A percentile compares a stretch with the other conserved stretches of the same genome.
These are phyloP conservation scores for Sarcophaga carnaria DNA, from an alignment of 2,888 invertebrate genomes.

Conservation along the genomic window DNA sequence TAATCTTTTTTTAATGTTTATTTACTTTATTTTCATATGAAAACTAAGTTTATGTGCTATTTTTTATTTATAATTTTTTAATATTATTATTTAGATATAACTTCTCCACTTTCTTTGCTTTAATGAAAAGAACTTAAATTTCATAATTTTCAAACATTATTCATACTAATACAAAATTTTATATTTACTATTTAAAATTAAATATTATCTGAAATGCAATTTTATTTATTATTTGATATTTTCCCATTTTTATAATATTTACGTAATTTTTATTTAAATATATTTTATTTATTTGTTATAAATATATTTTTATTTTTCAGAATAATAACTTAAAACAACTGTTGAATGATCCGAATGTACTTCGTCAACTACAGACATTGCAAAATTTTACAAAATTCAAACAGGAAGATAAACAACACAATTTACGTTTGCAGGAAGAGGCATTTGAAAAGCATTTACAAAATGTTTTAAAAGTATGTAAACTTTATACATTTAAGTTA, in stretches of 20 bases:
- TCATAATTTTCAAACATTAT: constrained; percentile 16
- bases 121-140: background rate
- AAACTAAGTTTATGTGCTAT: too few species aligned
- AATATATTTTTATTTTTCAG: constrained; percentile 67
- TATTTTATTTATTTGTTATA: constrained; percentile 2
- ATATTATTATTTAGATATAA: background rate
- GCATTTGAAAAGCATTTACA: constrained; percentile 89
- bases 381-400: constrained; percentile 83
- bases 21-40: too few species aligned
- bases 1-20: too few species aligned
- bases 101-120: background rate
- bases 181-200: background rate
- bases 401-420: constrained; percentile 87
- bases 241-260: constrained; percentile 18
- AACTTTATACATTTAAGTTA: background rate
- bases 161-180: background rate
- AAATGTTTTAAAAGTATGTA: constrained; percentile 86
- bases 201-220: too few species aligned
- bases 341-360: constrained; percentile 92
- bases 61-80: too few species aligned
- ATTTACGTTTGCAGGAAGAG: constrained; percentile 88
- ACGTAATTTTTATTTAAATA: background rate
- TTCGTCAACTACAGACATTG: constrained; percentile 93
- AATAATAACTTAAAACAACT: constrained; percentile 81
- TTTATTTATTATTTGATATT: constrained; percentile 6